phyloP scores from a whole-genome alignment of 2,888 invertebrate genomes.

The Ischnura elegans region DNA sequence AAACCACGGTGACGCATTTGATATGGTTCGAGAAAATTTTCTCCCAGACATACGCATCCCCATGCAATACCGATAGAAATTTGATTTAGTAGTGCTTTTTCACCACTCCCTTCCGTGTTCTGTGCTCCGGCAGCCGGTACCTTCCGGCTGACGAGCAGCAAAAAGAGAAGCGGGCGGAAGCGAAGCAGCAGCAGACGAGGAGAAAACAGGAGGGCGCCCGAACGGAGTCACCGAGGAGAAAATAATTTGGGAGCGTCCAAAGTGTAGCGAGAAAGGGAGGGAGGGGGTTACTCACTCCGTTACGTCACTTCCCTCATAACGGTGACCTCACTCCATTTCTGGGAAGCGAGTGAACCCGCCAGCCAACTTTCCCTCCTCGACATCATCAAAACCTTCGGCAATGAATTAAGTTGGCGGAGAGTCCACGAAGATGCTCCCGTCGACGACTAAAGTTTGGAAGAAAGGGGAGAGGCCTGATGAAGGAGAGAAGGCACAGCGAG shows the following conservation, averaged over 20 bases:
- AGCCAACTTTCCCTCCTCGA: constrained; percentile 5
- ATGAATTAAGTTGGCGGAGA: constrained; percentile 14
- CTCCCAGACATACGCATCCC: too few species aligned
- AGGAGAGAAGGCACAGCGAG: not conserved
- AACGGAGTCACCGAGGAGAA: not conserved
- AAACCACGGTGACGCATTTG: too few species aligned
- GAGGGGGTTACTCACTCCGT: not conserved
- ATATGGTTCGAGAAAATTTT: too few species aligned
- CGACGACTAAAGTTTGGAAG: constrained; percentile 25
- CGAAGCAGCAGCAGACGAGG: not conserved
- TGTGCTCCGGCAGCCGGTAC: too few species aligned
- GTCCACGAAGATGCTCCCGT: not conserved
- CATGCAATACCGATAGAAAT: too few species aligned
- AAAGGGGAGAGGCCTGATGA: constrained; percentile 7
- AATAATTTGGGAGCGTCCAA: not conserved
- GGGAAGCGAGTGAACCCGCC: not conserved
- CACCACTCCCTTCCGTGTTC: too few species aligned
- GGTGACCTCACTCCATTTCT: not conserved
- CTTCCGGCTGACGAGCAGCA: too few species aligned
- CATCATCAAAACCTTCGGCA: constrained; percentile 31
- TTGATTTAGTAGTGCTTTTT: too few species aligned
- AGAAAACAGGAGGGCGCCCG: not conserved
- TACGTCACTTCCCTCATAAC: not conserved
- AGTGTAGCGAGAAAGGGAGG: too few species aligned
- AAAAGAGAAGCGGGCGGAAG: not conserved